Conservation (phyloP, 2,113 vertebrate species). For the Heterocephalus glaber region DNA sequence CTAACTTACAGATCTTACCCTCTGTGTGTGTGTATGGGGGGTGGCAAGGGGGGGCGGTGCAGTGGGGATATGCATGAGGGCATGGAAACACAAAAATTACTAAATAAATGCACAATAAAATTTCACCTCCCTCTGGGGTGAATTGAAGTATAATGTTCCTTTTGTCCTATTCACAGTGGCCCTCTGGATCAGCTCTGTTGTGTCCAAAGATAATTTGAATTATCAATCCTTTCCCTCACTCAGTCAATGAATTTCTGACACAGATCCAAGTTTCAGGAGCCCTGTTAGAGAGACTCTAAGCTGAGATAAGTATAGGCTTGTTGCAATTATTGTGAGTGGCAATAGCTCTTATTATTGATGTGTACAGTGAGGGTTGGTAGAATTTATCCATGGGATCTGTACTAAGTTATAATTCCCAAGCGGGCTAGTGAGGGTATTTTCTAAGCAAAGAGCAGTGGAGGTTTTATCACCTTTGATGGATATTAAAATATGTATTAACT, state of each 20-base stretch:
- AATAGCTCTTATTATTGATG: not conserved
- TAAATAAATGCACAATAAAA: not conserved
- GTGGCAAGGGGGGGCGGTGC: no score
- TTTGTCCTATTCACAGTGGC: not conserved
- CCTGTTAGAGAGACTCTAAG: not conserved
- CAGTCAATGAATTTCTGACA: not conserved
- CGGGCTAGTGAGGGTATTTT: not conserved
- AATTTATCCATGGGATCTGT: not conserved
- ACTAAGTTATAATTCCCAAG: not conserved
- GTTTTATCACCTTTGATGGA: not conserved
- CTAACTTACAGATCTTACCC: not conserved
- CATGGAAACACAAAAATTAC: not conserved
- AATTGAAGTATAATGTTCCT: not conserved
- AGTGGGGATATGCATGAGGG: not conserved
- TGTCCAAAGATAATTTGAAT: not conserved
- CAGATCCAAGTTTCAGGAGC: not conserved
- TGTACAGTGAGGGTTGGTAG: not conserved
- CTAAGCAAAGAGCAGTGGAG: not conserved
- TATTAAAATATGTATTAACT: not conserved
- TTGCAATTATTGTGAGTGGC: not conserved
- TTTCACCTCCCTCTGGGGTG: not conserved
- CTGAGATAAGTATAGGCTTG: not conserved
- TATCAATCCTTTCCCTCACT: not conserved
- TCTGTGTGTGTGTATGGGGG: not conserved
- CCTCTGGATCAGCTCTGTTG: not conserved